These are phyloP conservation scores for Loripinus fragilis DNA, from an alignment of 2,888 invertebrate species.

Conservation along the genomic window DNA sequence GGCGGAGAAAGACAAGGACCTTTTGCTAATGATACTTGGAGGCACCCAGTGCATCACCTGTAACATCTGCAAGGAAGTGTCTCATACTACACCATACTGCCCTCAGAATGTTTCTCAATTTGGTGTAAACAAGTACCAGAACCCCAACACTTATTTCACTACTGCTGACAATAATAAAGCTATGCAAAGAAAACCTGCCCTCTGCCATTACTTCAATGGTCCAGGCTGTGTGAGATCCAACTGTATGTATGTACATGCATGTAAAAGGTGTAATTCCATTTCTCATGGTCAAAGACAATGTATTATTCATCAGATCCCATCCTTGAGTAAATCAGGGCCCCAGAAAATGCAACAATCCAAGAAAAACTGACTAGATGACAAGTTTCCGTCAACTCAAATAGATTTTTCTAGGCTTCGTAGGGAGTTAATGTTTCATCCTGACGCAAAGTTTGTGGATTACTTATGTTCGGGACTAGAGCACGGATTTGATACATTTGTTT, in stretches of 20 bases:
- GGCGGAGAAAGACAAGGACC: conserved; percentile 5
- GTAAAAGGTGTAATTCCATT: neutral
- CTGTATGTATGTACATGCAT: neutral
- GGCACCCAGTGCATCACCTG: neutral
- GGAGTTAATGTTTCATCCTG: neutral
- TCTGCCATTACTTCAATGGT: neutral
- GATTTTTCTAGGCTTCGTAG: neutral
- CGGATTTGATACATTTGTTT: conserved; percentile 7
- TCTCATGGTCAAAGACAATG: neutral
- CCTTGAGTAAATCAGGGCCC: neutral
- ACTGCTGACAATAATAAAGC: neutral
- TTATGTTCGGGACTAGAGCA: neutral
- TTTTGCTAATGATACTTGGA: neutral
- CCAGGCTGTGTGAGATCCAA: neutral
- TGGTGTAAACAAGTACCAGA: neutral
- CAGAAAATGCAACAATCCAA: no score
- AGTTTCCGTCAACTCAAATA: neutral
- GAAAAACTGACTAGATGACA: neutral
- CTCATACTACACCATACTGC: conserved; percentile 1
- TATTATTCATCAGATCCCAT: neutral
- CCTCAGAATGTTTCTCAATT: neutral
- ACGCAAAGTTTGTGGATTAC: neutral
- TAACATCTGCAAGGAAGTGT: neutral
- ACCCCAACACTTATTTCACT: neutral
- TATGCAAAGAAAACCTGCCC: neutral